Evolutionary conservation across 1,140 invertebrate genomes (phyloP), one percentile per base, ranked within the genome.

Genomic region (Calycopis cecrops): DNA sequence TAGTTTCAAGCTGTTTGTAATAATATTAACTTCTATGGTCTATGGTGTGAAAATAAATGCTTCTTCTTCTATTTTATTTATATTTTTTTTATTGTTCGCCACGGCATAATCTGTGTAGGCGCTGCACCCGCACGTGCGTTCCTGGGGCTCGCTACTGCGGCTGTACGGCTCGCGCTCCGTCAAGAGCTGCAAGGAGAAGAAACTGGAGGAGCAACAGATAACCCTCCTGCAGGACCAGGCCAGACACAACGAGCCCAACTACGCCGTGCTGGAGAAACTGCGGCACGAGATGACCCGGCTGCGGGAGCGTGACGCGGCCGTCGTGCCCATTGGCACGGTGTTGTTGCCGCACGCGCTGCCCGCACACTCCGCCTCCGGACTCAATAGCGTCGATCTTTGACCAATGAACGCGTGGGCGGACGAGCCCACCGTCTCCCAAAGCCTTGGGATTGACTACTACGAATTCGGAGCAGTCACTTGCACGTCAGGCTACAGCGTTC

Each of bases 161-260:
- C 89, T 99, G 16, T 99, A 99, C 84, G 97, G 97, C 40, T 97
- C 96, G 65, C 91, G 94, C 21, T 97, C 96, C 6, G 94, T 97
- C 4, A 98, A 97, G 79, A 95, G 93, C 57, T 94, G 97, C 62
- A 97, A 97, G 79, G 97, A 98, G 72, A 97, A 97, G 81, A 99
- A 98, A 88, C 91, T 95, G 69, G 93, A 98, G 69, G 96, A 98
- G 78, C 95, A 98, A 84, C 94, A 97, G 88, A 98, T 98, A 35
- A 98, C 96, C 1, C 90, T 96, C 38, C 87, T 98, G 9, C 96
- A 97, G 83, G 95, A 94, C 69, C 95, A 96, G 80, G 95, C 96
- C 3, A 93, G 94, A 3, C 91, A 95, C 9, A 97, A 98, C 88
- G 93, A 95, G 73, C 97, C 97, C 47, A 99, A 99, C 88, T 94